These are phyloP conservation scores for Dicycla oo DNA, from an alignment of 2,888 invertebrate species.

Conservation along the genomic window DNA sequence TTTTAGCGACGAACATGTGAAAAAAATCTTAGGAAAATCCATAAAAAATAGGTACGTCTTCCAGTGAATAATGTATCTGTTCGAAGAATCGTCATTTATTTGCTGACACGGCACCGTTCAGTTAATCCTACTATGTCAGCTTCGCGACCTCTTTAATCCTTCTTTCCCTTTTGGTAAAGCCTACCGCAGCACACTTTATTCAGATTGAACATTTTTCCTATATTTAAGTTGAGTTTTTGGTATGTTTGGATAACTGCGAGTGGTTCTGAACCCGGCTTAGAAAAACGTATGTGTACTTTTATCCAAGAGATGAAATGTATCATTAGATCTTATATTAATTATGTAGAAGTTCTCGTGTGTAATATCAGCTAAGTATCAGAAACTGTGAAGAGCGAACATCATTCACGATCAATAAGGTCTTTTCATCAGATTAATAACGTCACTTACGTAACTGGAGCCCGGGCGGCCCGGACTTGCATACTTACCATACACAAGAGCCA, in stretches of 20 bases:
- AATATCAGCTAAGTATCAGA: constrained; percentile 33
- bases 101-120: constrained; percentile 80
- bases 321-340: constrained; percentile 23
- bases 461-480: constrained; percentile 70
- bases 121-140: constrained; percentile 87
- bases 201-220: constrained; percentile 75
- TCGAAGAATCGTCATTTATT: constrained; percentile 80
- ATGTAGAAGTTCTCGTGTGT: constrained; percentile 30
- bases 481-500: constrained; percentile 74
- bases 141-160: constrained; percentile 87
- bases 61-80: constrained; percentile 70
- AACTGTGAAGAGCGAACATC: constrained; percentile 53
- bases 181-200: constrained; percentile 77
- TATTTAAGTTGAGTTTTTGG: constrained; percentile 68
- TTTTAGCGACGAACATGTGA: not conserved
- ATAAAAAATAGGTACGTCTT: constrained; percentile 58
- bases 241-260: constrained; percentile 60
- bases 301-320: constrained; percentile 23
- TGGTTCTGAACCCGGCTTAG: constrained; percentile 59
- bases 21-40: not conserved
- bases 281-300: constrained; percentile 40
- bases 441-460: constrained; percentile 74
- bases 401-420: constrained; percentile 76
- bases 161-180: constrained; percentile 81
- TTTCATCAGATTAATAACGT: constrained; percentile 82